phyloP scores from a whole-genome alignment of 2,113 vertebrate genomes.

The Pitta sordida region DNA sequence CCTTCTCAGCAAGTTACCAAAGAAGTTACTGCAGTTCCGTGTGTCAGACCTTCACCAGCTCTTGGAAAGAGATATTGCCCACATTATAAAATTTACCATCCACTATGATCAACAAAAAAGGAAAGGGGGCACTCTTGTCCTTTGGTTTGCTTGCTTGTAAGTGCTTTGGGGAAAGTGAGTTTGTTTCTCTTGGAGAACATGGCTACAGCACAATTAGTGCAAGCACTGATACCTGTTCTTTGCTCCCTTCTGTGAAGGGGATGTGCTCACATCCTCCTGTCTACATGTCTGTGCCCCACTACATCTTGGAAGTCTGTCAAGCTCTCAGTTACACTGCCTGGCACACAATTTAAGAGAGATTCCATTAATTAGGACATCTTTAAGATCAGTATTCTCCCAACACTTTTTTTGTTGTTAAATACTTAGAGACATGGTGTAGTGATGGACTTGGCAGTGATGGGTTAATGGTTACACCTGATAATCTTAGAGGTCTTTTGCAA shows the following conservation, averaged over 20 bases:
- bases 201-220: background rate
- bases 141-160: background rate
- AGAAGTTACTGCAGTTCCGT: background rate
- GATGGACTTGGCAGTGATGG: background rate
- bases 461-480: background rate
- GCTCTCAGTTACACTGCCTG: background rate
- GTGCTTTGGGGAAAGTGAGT: background rate
- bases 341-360: background rate
- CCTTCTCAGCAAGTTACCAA: background rate
- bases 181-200: background rate
- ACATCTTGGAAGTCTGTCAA: background rate
- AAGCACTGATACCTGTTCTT: background rate
- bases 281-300: background rate
- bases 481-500: background rate
- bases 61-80: background rate
- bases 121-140: background rate
- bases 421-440: background rate
- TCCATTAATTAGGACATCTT: background rate
- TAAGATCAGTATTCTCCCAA: background rate
- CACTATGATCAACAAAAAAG: background rate
- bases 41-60: background rate
- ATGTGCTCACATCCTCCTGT: background rate
- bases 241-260: background rate
- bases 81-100: background rate
- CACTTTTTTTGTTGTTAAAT: background rate